phyloP scores from a whole-genome alignment of 2,888 invertebrate species.

The Synanthedon vespiformis region DNA sequence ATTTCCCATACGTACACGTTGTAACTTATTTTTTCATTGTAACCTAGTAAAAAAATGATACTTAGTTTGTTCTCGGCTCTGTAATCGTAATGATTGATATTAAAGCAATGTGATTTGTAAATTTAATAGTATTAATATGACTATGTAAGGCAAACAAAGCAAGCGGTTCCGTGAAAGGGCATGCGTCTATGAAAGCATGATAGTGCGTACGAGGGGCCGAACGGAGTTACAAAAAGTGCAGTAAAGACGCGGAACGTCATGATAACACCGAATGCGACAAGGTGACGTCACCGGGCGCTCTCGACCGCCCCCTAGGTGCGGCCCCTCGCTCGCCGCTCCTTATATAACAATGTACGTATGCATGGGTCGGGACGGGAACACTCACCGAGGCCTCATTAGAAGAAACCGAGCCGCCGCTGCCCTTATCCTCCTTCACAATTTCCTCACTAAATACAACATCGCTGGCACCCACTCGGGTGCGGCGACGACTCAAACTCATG shows the following conservation, averaged over 20 bases:
- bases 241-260: conserved; percentile 12
- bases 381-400: conserved; percentile 58
- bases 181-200: conserved; percentile 17
- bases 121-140: too few species aligned
- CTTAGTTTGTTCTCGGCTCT: too few species aligned
- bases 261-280: conserved; percentile 37
- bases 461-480: conserved; percentile 81
- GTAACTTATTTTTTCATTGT: too few species aligned
- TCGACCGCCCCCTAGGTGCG: conserved; percentile 25
- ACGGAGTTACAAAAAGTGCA: conserved; percentile 21
- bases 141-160: conserved; percentile 3
- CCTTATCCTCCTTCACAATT: conserved; percentile 58
- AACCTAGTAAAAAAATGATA: too few species aligned
- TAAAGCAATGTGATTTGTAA: too few species aligned
- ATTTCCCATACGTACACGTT: too few species aligned
- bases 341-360: conserved; percentile 6
- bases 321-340: conserved; percentile 26
- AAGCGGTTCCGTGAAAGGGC: conserved; percentile 9
- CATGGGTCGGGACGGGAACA: conserved; percentile 19
- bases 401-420: conserved; percentile 61
- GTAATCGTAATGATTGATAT: too few species aligned
- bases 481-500: conserved; percentile 71
- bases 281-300: conserved; percentile 43
- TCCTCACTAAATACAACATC: conserved; percentile 58
- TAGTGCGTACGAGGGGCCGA: conserved; percentile 26